Evolutionary conservation across 2,888 invertebrate genomes (phyloP).

Genomic region (Rhagophthalmus giganteus): DNA sequence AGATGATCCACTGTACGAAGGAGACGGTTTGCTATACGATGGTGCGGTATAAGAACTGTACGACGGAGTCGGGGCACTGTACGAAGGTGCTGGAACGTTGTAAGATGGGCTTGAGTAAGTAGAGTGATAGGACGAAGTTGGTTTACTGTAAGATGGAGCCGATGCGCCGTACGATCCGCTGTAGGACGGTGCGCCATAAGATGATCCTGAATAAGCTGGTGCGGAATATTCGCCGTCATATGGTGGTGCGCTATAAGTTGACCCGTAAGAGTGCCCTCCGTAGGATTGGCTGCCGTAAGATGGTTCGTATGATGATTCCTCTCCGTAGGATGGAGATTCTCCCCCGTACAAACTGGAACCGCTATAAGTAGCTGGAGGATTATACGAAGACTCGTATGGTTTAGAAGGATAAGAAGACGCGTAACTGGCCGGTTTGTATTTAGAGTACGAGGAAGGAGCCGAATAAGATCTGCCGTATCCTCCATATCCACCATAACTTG

Average conservation of each 20-base stretch:
- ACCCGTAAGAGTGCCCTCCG: constrained; percentile 25
- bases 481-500: constrained; percentile 23
- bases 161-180: constrained; percentile 17
- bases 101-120: constrained; percentile 16
- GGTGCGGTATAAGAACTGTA: constrained; percentile 17
- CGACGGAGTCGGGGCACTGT: constrained; percentile 15
- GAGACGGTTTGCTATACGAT: background rate
- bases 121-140: constrained; percentile 10
- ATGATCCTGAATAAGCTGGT: too few relatives aligned
- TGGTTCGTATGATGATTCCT: constrained; percentile 12
- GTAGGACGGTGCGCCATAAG: constrained; percentile 24
- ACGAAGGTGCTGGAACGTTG: constrained; percentile 18
- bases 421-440: constrained; percentile 16
- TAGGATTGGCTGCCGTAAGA: constrained; percentile 32
- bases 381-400: constrained; percentile 7
- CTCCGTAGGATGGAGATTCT: constrained; percentile 31
- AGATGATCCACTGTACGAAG: constrained; percentile 2
- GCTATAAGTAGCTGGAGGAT: constrained; percentile 29
- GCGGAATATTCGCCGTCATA: constrained; percentile 2
- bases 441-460: constrained; percentile 17
- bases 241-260: constrained; percentile 30
- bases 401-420: constrained; percentile 1
- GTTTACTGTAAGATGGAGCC: constrained; percentile 12
- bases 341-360: too few relatives aligned
- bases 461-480: constrained; percentile 28